Percentiles rank a stretch among this genome's conserved stretches.
phyloP scores from a whole-genome alignment of 2,113 vertebrate genomes.

The Stictonetta naevosa region DNA sequence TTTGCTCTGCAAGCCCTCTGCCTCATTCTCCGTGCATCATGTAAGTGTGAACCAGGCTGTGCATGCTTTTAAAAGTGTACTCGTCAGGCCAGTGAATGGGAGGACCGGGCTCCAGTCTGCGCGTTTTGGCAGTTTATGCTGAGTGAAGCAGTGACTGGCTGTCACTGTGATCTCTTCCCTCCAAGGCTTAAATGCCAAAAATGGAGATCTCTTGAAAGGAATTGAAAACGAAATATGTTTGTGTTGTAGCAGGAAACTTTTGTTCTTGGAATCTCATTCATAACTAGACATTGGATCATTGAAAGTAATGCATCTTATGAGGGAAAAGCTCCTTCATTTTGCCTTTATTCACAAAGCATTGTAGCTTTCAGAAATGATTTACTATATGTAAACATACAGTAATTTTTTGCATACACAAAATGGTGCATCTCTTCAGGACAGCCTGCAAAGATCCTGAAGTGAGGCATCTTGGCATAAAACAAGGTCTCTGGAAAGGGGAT shows the following conservation, averaged over 20 bases:
- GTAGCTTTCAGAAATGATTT: background rate
- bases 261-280: background rate
- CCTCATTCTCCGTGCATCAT: conserved; percentile 61
- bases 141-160: background rate
- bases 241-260: background rate
- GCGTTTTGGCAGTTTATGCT: background rate
- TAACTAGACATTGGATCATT: background rate
- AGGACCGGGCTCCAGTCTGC: conserved; percentile 22
- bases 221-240: background rate
- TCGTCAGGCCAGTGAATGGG: conserved; percentile 17
- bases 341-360: background rate
- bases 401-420: background rate
- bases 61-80: conserved; percentile 51
- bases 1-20: conserved; percentile 15
- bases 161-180: background rate
- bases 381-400: background rate
- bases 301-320: background rate
- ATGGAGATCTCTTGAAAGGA: background rate
- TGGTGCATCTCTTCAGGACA: background rate
- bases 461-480: background rate
- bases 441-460: background rate
- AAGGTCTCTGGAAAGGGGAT: background rate
- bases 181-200: background rate
- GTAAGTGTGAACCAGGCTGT: conserved; percentile 61
- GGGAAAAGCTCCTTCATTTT: background rate